A percentile compares a stretch with the other conserved stretches of the same genome.
These are phyloP conservation scores for Scaeva pyrastri DNA, from an alignment of 2,888 invertebrate genomes.

Conservation along the genomic window DNA sequence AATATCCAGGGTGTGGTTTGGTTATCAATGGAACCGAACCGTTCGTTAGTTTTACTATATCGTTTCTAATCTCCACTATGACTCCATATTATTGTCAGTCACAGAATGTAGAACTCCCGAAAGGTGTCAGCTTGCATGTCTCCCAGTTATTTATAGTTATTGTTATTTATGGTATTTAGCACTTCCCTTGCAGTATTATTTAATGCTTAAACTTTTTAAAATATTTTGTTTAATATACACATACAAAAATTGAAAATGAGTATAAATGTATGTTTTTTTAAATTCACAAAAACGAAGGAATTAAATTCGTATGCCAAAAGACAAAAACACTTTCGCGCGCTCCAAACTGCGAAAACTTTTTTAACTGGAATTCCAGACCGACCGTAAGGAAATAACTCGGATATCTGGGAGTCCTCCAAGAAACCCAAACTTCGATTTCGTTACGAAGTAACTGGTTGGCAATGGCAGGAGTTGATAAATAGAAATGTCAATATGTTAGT, in stretches of 20 bases:
- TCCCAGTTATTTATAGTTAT: conserved; percentile 43
- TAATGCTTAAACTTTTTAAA: neutral
- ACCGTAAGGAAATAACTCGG: conserved; percentile 62
- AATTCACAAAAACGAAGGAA: neutral
- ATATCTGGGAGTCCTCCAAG: conserved; percentile 53
- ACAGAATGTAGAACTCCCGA: conserved; percentile 21
- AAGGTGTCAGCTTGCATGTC: conserved; percentile 59
- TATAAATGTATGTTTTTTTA: neutral
- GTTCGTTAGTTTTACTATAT: conserved; percentile 24
- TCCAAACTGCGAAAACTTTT: conserved; percentile 37
- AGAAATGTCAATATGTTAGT: conserved; percentile 64
- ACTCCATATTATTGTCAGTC: conserved; percentile 6
- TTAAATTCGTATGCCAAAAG: neutral
- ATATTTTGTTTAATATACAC: neutral
- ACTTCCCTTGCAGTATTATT: neutral
- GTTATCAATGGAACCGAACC: conserved; percentile 41
- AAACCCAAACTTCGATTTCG: conserved; percentile 50
- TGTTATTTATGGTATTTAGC: neutral
- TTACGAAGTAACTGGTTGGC: conserved; percentile 24
- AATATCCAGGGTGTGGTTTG: conserved; percentile 46
- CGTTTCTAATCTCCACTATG: conserved; percentile 30
- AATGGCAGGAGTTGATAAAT: conserved; percentile 57
- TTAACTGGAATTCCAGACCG: conserved; percentile 45
- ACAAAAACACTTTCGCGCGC: conserved; percentile 42
- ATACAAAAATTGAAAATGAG: too few relatives aligned